Percentiles rank a stretch among this genome's conserved stretches.
Conservation (phyloP, 2,888 invertebrate genomes). For the Camptogramma bilineatum region DNA sequence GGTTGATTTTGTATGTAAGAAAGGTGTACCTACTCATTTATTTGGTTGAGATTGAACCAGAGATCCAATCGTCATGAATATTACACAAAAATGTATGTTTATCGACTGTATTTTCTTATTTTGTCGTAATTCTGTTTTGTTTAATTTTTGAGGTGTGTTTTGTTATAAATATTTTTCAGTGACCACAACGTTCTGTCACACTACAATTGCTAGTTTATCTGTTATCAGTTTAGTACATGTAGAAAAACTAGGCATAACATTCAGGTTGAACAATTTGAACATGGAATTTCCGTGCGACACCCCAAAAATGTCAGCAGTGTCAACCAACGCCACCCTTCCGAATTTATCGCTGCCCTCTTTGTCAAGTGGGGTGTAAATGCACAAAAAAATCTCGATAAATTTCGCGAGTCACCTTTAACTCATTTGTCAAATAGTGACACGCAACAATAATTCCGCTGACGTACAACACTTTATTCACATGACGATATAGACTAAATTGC, state of each 20-base stretch:
- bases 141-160: no score
- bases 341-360: conserved; percentile 73
- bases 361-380: conserved; percentile 68
- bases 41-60: no score
- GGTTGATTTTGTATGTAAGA: no score
- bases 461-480: conserved; percentile 33
- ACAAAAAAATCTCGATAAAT: conserved; percentile 75
- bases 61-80: no score
- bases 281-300: conserved; percentile 18
- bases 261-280: neutral
- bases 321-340: conserved; percentile 55
- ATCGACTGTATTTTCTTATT: no score
- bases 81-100: no score
- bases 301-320: conserved; percentile 59
- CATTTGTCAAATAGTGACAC: conserved; percentile 74
- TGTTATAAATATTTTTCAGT: no score
- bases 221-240: no score
- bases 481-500: conserved; percentile 44
- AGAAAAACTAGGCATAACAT: neutral
- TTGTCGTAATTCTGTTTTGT: no score
- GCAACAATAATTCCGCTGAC: conserved; percentile 48
- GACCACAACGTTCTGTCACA: no score
- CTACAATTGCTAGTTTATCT: no score
- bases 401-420: conserved; percentile 74
- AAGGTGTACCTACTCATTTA: no score